phyloP scores from a whole-genome alignment of 1,140 invertebrate species.

The Brachionus rubens region DNA sequence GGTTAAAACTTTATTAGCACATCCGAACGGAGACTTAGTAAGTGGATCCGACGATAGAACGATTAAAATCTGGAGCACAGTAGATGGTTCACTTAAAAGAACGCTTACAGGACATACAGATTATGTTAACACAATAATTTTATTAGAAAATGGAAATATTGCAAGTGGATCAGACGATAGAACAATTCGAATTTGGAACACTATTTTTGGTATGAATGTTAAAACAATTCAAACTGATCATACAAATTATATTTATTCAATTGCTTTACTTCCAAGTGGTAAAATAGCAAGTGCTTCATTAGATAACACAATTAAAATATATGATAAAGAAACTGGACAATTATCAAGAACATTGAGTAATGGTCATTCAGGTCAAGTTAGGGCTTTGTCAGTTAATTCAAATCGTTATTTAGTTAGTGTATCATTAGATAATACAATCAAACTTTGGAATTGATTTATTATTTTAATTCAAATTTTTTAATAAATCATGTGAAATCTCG shows the following conservation, averaged over 20 bases:
- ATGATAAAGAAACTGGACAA: no score
- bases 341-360: no score
- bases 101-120: background rate
- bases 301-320: no score
- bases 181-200: background rate
- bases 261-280: background rate
- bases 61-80: background rate
- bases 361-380: no score
- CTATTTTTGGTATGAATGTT: no score
- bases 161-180: background rate
- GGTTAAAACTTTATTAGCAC: background rate
- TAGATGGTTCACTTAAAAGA: background rate
- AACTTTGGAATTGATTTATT: no score
- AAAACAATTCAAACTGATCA: background rate
- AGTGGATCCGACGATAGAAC: background rate
- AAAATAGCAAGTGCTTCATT: background rate
- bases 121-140: background rate
- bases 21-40: background rate
- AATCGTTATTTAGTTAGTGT: no score
- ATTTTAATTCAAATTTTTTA: no score
- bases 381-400: no score
- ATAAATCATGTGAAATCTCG: no score
- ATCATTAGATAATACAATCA: no score
- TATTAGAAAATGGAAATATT: background rate
- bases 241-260: background rate